These are phyloP conservation scores for Stomorhina lunata DNA, from an alignment of 2,888 invertebrate species.

Conservation along the genomic window DNA sequence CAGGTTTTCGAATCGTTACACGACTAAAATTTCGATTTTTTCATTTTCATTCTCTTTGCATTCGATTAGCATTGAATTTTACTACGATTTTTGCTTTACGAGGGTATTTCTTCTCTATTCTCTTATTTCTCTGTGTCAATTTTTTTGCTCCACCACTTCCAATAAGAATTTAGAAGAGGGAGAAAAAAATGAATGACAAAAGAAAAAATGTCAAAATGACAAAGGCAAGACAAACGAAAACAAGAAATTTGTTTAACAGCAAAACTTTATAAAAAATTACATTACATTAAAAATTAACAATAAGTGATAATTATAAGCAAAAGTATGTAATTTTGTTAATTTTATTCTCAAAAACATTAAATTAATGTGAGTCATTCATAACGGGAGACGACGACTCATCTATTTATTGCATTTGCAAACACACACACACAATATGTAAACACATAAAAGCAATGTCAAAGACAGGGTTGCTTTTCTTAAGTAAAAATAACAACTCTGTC, in stretches of 20 bases:
- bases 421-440: background rate
- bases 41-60: constrained; percentile 53
- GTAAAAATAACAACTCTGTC: too few species aligned
- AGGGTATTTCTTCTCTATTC: constrained; percentile 58
- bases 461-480: constrained; percentile 25
- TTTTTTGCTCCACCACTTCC: background rate
- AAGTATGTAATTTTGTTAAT: too few species aligned
- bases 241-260: constrained; percentile 59
- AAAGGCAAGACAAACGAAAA: constrained; percentile 53
- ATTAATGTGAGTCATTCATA: constrained; percentile 39
- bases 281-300: too few species aligned
- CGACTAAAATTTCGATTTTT: constrained; percentile 70
- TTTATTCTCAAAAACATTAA: background rate
- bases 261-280: constrained; percentile 45
- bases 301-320: too few species aligned
- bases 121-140: constrained; percentile 26
- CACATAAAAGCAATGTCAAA: background rate
- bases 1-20: constrained; percentile 68
- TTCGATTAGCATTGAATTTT: constrained; percentile 57
- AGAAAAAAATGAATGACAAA: constrained; percentile 29
- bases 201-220: constrained; percentile 1
- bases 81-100: constrained; percentile 47
- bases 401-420: background rate
- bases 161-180: constrained; percentile 38
- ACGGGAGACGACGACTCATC: constrained; percentile 22